A percentile compares a stretch with the other conserved stretches of the same genome.
phyloP scores from a whole-genome alignment of 2,797 vertebrate species.

The Sebastes matsubarae region DNA sequence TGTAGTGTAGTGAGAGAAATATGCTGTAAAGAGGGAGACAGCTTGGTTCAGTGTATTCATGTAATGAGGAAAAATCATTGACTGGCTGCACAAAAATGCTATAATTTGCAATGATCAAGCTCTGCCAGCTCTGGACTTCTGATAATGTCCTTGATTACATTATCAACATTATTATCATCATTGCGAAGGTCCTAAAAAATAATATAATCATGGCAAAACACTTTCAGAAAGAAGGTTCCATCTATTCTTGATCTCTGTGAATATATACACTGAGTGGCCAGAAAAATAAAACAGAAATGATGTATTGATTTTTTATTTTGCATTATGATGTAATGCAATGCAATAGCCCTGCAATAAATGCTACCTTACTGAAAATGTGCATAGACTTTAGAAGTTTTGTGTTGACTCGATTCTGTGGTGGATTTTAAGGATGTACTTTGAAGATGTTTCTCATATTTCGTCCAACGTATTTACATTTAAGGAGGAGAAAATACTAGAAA shows the following conservation, averaged over 20 bases:
- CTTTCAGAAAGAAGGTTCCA: not conserved
- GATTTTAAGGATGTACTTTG: not conserved
- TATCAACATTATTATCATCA: not conserved
- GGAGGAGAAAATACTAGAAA: not conserved
- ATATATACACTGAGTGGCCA: not conserved
- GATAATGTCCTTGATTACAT: not conserved
- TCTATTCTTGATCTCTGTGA: not conserved
- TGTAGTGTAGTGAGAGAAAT: not conserved
- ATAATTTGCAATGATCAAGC: not conserved
- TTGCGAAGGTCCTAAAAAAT: not conserved
- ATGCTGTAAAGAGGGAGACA: not conserved
- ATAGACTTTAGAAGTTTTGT: not conserved
- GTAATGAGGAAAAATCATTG: not conserved
- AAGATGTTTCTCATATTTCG: not conserved
- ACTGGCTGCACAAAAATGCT: not conserved
- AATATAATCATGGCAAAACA: not conserved
- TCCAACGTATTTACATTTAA: not conserved
- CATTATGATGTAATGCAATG: constrained; percentile 17
- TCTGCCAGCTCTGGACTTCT: not conserved
- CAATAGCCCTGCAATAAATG: not conserved
- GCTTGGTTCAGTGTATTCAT: not conserved
- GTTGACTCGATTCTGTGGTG: not conserved
- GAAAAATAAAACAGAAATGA: not conserved
- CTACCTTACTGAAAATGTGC: not conserved
- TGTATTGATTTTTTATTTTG: not conserved